phyloP scores from a whole-genome alignment of 2,888 invertebrate genomes.

The Meta bourneti region DNA sequence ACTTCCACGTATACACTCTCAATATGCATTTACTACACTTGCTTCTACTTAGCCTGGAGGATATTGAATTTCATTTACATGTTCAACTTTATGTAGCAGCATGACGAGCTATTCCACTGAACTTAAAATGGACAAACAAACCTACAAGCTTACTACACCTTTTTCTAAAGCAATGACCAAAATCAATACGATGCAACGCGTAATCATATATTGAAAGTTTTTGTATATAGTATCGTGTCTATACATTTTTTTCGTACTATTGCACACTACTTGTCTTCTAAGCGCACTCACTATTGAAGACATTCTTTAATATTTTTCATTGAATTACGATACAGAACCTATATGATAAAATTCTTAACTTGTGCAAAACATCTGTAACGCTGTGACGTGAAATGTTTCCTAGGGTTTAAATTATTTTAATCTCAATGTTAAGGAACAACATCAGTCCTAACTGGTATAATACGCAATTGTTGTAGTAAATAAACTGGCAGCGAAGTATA shows the following conservation, averaged over 20 bases:
- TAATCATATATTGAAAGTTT: background rate
- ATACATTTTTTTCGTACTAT: conserved; percentile 31
- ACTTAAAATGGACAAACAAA: conserved; percentile 13
- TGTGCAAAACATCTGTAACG: background rate
- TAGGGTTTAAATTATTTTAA: background rate
- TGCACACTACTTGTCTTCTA: conserved; percentile 37
- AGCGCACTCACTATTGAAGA: conserved; percentile 7
- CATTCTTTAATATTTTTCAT: conserved; percentile 15
- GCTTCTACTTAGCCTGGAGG: conserved; percentile 15
- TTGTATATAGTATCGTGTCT: conserved; percentile 6
- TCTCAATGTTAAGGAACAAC: background rate
- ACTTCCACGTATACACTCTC: conserved; percentile 60
- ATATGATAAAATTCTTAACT: background rate
- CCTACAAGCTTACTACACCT: conserved; percentile 16
- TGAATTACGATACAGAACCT: background rate
- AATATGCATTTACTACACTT: conserved; percentile 58
- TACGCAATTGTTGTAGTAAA: background rate
- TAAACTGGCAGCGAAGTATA: background rate
- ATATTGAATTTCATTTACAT: conserved; percentile 27
- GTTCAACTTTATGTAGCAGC: conserved; percentile 24
- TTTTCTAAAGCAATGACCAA: conserved; percentile 21
- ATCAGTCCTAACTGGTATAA: background rate
- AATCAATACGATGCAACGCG: conserved; percentile 2
- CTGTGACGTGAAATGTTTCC: background rate
- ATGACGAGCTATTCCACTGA: conserved; percentile 43